phyloP scores from a whole-genome alignment of 1,140 invertebrate genomes.

The Telenomus remus region DNA sequence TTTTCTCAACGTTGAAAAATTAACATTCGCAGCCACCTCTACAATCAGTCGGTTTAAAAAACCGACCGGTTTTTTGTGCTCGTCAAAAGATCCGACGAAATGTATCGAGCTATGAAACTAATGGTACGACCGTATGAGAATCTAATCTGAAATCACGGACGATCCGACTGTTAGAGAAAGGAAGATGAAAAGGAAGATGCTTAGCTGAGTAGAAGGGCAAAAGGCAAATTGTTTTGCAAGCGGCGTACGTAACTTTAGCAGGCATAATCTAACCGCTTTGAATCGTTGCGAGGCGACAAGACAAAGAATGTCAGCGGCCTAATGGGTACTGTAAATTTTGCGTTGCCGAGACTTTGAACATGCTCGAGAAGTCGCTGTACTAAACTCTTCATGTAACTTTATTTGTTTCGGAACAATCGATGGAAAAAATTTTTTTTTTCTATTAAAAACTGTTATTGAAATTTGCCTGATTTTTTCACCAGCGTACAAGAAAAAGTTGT shows the following conservation, averaged over 20 bases:
- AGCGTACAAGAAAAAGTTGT: no score
- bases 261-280: constrained; percentile 55
- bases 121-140: constrained; percentile 6
- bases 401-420: constrained; percentile 22
- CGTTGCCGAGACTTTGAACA: constrained; percentile 56
- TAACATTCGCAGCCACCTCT: no score
- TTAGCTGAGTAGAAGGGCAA: constrained; percentile 50
- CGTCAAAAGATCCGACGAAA: no score
- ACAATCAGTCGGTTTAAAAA: not conserved
- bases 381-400: constrained; percentile 18
- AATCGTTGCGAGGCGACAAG: constrained; percentile 64
- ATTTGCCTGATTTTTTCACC: no score
- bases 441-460: no score
- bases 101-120: not conserved
- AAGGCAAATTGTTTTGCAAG: constrained; percentile 62
- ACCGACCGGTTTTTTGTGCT: no score
- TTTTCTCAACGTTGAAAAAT: not conserved
- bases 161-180: constrained; percentile 25
- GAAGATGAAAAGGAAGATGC: constrained; percentile 41
- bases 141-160: constrained; percentile 8
- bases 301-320: constrained; percentile 69
- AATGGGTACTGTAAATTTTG: constrained; percentile 70
- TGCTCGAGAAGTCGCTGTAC: constrained; percentile 23
- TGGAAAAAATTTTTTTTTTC: no score
- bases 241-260: constrained; percentile 57